Conservation (phyloP, 2,888 invertebrate species). For the Hirtodrosophila cameraria region DNA sequence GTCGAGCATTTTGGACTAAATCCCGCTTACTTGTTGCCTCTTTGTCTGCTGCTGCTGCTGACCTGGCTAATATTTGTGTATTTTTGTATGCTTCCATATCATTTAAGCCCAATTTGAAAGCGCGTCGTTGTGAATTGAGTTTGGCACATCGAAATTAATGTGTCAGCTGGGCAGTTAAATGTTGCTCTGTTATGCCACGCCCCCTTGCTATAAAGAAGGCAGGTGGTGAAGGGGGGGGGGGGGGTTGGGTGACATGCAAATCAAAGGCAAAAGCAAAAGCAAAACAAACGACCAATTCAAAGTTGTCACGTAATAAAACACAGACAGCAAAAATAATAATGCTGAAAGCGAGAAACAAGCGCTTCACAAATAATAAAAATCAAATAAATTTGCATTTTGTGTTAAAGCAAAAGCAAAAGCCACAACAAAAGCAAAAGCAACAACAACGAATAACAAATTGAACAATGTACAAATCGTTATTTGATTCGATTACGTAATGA, state of each 20-base stretch:
- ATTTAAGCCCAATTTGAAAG: slow-evolving; percentile 9
- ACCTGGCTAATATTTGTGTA: not conserved
- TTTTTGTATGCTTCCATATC: not conserved
- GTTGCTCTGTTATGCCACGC: not conserved
- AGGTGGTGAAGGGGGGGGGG: not conserved
- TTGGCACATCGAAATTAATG: not conserved
- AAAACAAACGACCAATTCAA: slow-evolving; percentile 66
- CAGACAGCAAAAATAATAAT: slow-evolving; percentile 47
- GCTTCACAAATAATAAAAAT: slow-evolving; percentile 61
- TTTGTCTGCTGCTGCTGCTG: slow-evolving; percentile 3
- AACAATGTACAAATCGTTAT: slow-evolving; percentile 71
- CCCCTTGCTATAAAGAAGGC: not conserved
- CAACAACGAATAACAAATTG: slow-evolving; percentile 54
- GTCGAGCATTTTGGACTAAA: no score
- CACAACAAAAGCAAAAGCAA: slow-evolving; percentile 15
- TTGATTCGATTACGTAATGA: slow-evolving; percentile 75
- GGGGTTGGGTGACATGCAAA: slow-evolving; percentile 7
- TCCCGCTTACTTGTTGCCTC: not conserved
- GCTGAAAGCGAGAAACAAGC: slow-evolving; percentile 59
- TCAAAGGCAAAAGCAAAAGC: slow-evolving; percentile 37
- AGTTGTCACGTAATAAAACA: slow-evolving; percentile 76
- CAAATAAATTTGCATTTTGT: slow-evolving; percentile 67
- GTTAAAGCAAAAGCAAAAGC: slow-evolving; percentile 32
- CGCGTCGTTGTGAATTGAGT: slow-evolving; percentile 3
- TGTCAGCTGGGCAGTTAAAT: not conserved